A percentile compares a stretch with the other conserved stretches of the same genome.
Conservation (phyloP, 2,113 vertebrate genomes). For the Corythornis vintsioides region DNA sequence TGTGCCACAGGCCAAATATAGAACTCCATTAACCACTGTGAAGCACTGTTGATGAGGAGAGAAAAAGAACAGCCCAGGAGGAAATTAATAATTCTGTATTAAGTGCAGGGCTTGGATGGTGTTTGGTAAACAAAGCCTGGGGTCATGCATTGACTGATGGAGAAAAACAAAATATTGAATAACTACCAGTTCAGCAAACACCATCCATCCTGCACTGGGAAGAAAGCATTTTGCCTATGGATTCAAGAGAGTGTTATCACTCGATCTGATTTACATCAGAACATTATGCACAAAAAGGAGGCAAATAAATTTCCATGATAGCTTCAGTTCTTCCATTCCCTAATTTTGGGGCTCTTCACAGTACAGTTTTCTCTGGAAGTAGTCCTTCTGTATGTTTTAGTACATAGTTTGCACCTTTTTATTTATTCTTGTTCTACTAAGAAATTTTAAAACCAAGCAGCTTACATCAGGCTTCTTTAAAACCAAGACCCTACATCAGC, state of each 20-base stretch:
- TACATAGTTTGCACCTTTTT: neutral
- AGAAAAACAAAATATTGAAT: constrained; percentile 60
- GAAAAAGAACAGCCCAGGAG: constrained; percentile 65
- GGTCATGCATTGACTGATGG: constrained; percentile 58
- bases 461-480: neutral
- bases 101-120: constrained; percentile 63
- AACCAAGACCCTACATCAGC: neutral
- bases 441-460: neutral
- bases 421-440: neutral
- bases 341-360: neutral
- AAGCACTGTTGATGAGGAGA: constrained; percentile 52
- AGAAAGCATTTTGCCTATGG: neutral
- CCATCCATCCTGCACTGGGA: neutral
- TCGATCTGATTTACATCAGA: neutral
- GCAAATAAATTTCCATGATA: neutral
- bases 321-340: neutral
- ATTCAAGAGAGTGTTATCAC: neutral
- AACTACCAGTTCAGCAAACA: constrained; percentile 48
- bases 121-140: constrained; percentile 69
- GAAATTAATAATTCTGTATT: constrained; percentile 73
- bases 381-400: neutral
- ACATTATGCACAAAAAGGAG: neutral
- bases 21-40: constrained; percentile 65
- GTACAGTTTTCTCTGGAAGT: neutral
- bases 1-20: constrained; percentile 69